A percentile compares a stretch with the other conserved stretches of the same genome.
These are phyloP conservation scores for Scrobipalpa atriplicella DNA, from an alignment of 2,888 invertebrate species.

Conservation along the genomic window DNA sequence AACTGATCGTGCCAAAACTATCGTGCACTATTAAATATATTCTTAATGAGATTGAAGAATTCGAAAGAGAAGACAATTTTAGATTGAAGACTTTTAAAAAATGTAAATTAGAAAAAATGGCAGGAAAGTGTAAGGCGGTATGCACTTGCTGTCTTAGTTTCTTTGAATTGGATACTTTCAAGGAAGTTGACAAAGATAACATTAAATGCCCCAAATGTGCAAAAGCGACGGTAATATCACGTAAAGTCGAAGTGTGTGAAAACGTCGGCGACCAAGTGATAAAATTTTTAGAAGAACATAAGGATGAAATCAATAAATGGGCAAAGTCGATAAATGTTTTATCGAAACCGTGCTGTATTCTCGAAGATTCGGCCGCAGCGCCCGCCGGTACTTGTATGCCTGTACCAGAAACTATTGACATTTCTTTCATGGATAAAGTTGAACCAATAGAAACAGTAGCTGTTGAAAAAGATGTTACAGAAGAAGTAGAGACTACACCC, in stretches of 20 bases:
- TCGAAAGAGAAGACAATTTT: constrained; percentile 48
- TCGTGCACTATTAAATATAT: constrained; percentile 45
- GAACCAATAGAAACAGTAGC: neutral
- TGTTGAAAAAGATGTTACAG: no score
- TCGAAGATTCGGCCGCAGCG: neutral
- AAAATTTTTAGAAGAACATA: neutral
- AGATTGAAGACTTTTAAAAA: constrained; percentile 46
- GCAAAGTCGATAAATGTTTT: neutral
- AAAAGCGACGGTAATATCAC: neutral
- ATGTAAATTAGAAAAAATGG: constrained; percentile 35
- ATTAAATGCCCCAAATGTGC: neutral
- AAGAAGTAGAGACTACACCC: neutral
- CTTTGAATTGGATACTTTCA: neutral
- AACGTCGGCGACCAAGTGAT: neutral
- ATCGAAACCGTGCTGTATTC: neutral
- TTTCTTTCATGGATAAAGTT: neutral
- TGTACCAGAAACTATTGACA: neutral
- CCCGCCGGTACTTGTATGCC: neutral
- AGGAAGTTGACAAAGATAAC: neutral
- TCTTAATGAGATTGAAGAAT: constrained; percentile 46
- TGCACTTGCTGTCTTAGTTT: neutral
- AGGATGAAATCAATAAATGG: neutral
- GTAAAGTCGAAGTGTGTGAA: neutral
- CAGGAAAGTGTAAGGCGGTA: neutral
- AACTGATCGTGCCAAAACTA: constrained; percentile 48